These are phyloP conservation scores for Cataglyphis rosenhaueri DNA, from an alignment of 2,888 invertebrate genomes.

Conservation along the genomic window DNA sequence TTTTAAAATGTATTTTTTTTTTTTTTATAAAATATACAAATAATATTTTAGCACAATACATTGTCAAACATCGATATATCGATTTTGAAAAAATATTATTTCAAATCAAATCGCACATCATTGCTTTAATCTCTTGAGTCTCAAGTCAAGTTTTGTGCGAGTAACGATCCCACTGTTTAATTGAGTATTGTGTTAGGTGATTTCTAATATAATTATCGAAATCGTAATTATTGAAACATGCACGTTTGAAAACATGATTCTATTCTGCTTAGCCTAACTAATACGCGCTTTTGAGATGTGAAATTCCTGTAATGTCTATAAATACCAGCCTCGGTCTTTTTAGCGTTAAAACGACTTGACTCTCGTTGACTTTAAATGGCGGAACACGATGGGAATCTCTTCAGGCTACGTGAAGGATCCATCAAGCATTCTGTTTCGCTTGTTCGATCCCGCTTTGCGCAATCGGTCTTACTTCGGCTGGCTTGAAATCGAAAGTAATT, in stretches of 20 bases:
- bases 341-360: slow-evolving; percentile 13
- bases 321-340: not conserved
- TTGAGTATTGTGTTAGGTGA: not conserved
- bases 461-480: slow-evolving; percentile 43
- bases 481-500: slow-evolving; percentile 58
- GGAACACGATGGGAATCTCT: slow-evolving; percentile 37
- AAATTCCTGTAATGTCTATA: not conserved
- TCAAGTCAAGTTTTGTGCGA: not conserved
- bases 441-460: slow-evolving; percentile 15
- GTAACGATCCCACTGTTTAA: not conserved
- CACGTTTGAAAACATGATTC: not conserved
- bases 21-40: not conserved
- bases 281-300: not conserved
- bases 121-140: not conserved
- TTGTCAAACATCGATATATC: not conserved
- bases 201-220: not conserved
- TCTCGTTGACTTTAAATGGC: slow-evolving; percentile 29
- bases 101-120: not conserved
- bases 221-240: not conserved
- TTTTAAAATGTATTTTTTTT: too few species aligned
- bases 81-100: not conserved
- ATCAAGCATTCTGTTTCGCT: slow-evolving; percentile 34
- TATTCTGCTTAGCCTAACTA: not conserved
- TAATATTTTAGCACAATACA: not conserved
- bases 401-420: slow-evolving; percentile 28